A percentile compares a stretch with the other conserved stretches of the same genome.
These are phyloP conservation scores for Crotophaga sulcirostris DNA, from an alignment of 2,113 vertebrate genomes.

Conservation along the genomic window DNA sequence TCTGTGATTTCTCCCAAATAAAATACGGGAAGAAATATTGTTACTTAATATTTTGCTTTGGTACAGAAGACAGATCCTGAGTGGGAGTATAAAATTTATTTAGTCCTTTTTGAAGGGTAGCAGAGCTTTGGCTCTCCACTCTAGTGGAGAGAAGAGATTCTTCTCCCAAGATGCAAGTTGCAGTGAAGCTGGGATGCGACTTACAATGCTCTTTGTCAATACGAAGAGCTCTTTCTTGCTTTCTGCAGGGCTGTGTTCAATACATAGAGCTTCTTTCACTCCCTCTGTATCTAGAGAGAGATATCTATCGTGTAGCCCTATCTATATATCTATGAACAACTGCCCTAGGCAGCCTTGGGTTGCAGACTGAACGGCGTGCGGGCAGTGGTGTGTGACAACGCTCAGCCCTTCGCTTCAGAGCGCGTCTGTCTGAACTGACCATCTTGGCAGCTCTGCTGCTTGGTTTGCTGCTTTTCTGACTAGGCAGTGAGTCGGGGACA, in stretches of 20 bases:
- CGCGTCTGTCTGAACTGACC: not conserved
- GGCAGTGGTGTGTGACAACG: not conserved
- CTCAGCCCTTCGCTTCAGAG: not conserved
- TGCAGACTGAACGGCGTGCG: not conserved
- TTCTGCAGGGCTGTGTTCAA: not conserved
- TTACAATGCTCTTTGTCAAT: not conserved
- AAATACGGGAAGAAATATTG: not conserved
- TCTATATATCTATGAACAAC: accelerated
- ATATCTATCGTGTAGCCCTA: not conserved
- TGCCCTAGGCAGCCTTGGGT: accelerated
- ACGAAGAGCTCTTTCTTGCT: not conserved
- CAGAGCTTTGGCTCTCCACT: not conserved
- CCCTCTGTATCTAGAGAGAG: not conserved
- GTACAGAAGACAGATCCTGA: not conserved
- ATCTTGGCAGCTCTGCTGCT: not conserved
- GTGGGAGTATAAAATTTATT: not conserved
- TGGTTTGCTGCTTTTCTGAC: not conserved
- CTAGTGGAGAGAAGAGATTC: not conserved
- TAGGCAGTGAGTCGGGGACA: not conserved
- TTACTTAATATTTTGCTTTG: not conserved
- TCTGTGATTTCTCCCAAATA: not conserved
- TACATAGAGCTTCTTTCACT: not conserved
- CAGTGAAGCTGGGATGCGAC: not conserved
- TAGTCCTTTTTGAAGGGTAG: not conserved
- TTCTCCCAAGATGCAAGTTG: not conserved